Evolutionary conservation across 2,888 invertebrate species (phyloP).

Genomic region (Harpalus rufipes): DNA sequence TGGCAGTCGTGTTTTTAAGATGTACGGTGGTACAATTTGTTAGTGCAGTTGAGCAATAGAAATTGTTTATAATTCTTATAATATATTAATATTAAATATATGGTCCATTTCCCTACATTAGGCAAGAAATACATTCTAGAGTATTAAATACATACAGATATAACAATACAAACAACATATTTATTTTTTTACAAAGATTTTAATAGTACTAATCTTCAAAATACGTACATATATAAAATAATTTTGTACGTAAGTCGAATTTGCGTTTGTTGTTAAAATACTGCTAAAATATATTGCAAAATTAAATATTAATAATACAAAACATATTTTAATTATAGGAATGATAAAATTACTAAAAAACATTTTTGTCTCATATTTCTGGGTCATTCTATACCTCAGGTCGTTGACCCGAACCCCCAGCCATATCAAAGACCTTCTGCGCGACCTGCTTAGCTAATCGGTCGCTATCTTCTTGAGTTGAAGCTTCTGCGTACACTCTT

Average conservation of each 20-base stretch:
- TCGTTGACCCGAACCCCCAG: constrained; percentile 87
- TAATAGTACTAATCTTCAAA: too few species aligned
- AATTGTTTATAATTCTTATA: not conserved
- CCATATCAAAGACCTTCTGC: constrained; percentile 86
- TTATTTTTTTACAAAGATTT: too few species aligned
- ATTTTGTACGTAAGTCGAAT: too few species aligned
- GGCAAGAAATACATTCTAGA: not conserved
- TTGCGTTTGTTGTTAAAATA: too few species aligned
- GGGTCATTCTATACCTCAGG: constrained; percentile 74
- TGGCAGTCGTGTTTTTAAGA: constrained; percentile 13
- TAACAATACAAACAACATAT: too few species aligned
- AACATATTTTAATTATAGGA: too few species aligned
- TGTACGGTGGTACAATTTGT: not conserved
- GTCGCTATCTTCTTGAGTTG: constrained; percentile 82
- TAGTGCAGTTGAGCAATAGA: not conserved
- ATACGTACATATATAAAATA: too few species aligned
- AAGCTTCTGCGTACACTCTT: constrained; percentile 96
- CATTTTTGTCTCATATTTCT: too few species aligned
- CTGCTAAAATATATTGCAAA: too few species aligned
- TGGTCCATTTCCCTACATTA: not conserved
- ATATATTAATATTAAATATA: not conserved
- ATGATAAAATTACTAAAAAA: too few species aligned
- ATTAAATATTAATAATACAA: too few species aligned
- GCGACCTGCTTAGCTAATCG: constrained; percentile 87
- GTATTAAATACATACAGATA: too few species aligned